A percentile compares a stretch with the other conserved stretches of the same genome.
These are phyloP conservation scores for Halcyon malimbica DNA, from an alignment of 2,113 vertebrate species.

Conservation along the genomic window DNA sequence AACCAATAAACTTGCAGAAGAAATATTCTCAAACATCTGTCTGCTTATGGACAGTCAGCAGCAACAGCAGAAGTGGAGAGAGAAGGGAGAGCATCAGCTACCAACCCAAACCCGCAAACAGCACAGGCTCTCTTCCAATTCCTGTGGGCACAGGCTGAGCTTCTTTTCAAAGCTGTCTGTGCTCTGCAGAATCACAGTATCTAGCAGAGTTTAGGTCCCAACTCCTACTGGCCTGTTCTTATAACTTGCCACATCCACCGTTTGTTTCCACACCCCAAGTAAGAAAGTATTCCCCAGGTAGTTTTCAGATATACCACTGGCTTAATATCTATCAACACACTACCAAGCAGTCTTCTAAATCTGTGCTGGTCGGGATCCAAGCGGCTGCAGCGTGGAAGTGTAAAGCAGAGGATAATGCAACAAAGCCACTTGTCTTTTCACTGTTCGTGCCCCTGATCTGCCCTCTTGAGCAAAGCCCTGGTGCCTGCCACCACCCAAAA, in stretches of 20 bases:
- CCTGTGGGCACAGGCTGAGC: not conserved
- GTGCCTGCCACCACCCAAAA: not conserved
- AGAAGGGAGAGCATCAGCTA: not conserved
- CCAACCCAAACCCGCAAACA: not conserved
- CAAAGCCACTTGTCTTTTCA: not conserved
- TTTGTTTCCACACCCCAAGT: not conserved
- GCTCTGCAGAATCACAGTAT: not conserved
- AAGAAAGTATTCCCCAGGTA: not conserved
- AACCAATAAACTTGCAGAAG: not conserved
- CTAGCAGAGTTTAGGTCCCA: not conserved
- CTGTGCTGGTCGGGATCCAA: not conserved
- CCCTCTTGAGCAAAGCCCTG: not conserved
- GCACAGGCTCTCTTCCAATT: not conserved
- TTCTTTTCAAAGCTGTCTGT: not conserved
- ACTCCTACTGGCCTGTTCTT: not conserved
- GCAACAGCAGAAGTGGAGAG: not conserved
- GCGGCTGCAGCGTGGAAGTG: not conserved
- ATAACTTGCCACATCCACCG: not conserved
- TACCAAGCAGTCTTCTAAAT: not conserved
- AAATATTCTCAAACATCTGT: not conserved
- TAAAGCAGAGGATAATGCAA: not conserved
- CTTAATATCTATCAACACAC: not conserved
- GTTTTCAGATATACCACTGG: not conserved
- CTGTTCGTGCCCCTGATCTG: accelerated
- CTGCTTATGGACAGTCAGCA: not conserved